These are phyloP conservation scores for Idaea straminata DNA, from an alignment of 2,888 invertebrate genomes.

Conservation along the genomic window DNA sequence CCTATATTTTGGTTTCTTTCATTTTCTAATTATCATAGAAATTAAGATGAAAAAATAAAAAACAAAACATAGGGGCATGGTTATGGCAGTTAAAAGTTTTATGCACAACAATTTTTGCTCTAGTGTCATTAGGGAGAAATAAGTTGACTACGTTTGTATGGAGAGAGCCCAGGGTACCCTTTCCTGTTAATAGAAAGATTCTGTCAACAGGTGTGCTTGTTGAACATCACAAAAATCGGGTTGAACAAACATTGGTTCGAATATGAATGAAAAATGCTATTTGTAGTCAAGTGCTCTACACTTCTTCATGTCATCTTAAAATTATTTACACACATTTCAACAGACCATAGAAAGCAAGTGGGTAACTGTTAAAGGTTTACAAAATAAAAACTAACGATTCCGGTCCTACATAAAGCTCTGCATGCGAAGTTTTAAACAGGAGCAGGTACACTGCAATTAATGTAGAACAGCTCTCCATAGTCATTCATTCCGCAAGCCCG, in stretches of 20 bases:
- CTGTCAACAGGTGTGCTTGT: background rate
- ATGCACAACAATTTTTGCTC: too few relatives aligned
- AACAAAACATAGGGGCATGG: too few relatives aligned
- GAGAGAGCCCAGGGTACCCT: too few relatives aligned
- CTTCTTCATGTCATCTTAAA: background rate
- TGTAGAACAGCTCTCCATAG: background rate
- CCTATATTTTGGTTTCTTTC: too few relatives aligned
- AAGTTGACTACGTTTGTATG: too few relatives aligned
- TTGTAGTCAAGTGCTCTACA: constrained; percentile 7
- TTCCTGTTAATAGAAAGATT: constrained; percentile 20
- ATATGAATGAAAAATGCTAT: constrained; percentile 5
- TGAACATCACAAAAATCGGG: background rate
- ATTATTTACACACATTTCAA: background rate
- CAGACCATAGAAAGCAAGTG: background rate
- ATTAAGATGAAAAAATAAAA: too few relatives aligned
- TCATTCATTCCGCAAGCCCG: background rate
- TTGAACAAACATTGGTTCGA: constrained; percentile 5
- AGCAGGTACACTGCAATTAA: background rate
- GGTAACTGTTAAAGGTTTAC: background rate
- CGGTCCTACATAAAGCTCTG: background rate
- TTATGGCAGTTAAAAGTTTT: too few relatives aligned
- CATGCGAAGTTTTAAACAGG: background rate
- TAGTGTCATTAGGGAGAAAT: too few relatives aligned
- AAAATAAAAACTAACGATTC: background rate
- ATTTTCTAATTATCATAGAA: too few relatives aligned